Evolutionary conservation across 2,888 invertebrate genomes (phyloP).

Genomic region (Drosophila recens): DNA sequence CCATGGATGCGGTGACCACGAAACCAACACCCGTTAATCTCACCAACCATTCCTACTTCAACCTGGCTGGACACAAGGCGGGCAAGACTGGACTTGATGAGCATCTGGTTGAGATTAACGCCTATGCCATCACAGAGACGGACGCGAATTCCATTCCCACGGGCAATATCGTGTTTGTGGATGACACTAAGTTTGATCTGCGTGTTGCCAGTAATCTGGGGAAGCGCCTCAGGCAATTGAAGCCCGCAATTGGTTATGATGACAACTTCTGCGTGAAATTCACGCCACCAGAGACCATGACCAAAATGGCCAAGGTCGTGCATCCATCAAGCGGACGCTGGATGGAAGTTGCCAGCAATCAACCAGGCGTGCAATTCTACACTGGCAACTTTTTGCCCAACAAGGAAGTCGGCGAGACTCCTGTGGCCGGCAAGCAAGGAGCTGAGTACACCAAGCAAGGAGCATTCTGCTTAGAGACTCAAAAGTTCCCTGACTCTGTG

Average conservation of each 20-base stretch:
- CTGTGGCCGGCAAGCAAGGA: constrained; percentile 90
- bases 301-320: constrained; percentile 88
- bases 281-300: constrained; percentile 64
- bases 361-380: constrained; percentile 96
- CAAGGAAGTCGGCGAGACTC: constrained; percentile 84
- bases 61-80: constrained; percentile 93
- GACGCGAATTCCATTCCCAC: constrained; percentile 91
- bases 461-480: constrained; percentile 95
- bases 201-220: constrained; percentile 88
- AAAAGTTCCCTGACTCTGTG: constrained; percentile 96
- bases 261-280: constrained; percentile 91
- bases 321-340: constrained; percentile 90
- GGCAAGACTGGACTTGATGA: constrained; percentile 89
- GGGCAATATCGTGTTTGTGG: constrained; percentile 89
- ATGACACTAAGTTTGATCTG: constrained; percentile 91
- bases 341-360: constrained; percentile 93
- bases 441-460: constrained; percentile 90
- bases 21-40: constrained; percentile 94
- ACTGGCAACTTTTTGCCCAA: constrained; percentile 92
- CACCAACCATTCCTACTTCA: constrained; percentile 96
- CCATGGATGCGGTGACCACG: constrained; percentile 91
- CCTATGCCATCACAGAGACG: constrained; percentile 90
- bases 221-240: constrained; percentile 88
- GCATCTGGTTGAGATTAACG: constrained; percentile 90
- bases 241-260: constrained; percentile 92